Base-by-base conservation (phyloP, 1,140 invertebrate species). In the Coelopa frigida region DNA sequence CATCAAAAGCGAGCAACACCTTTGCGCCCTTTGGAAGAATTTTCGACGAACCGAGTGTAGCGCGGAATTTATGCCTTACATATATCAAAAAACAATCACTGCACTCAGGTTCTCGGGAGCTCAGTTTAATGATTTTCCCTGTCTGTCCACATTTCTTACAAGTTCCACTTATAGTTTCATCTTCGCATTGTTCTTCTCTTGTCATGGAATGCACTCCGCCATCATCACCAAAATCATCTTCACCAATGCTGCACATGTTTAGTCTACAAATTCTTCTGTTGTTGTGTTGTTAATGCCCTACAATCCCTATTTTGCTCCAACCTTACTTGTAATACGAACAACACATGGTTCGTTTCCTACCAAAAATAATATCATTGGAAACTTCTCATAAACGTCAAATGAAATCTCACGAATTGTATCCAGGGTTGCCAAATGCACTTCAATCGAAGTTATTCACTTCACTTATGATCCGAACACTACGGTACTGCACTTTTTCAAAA, bases 221-320 rank as follows among this genome's bases (percentile, higher is more conserved):
- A 10, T 65, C 63, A 42, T 67, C 66, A 3, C 62, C 61, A 41
- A 67, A 63, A 49, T 69, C 63, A 40, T 67, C 66, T 43, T 69
- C 66, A 0, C 58, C 63, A 32, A 68, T 65, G 38, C 59, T 67
- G 40, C 66, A 69, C 66, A 69, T 68, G 38, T 44, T n/a, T n/a
- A n/a, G n/a, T n/a, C n/a, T n/a, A n/a, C n/a, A n/a, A n/a, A n/a
- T n/a, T n/a, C n/a, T n/a, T n/a, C n/a, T n/a, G n/a, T n/a, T n/a
- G n/a, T n/a, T n/a, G n/a, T n/a, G n/a, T n/a, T n/a, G n/a, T n/a
- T n/a, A n/a, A n/a, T n/a, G n/a, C n/a, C n/a, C n/a, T n/a, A n/a
- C n/a, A n/a, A n/a, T n/a, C n/a, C n/a, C n/a, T n/a, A n/a, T n/a
- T n/a, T n/a, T n/a, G n/a, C n/a, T n/a, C n/a, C n/a, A n/a, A n/a